Evolutionary conservation across 2,888 invertebrate species (phyloP).

Genomic region (Cyclophora albipunctata): DNA sequence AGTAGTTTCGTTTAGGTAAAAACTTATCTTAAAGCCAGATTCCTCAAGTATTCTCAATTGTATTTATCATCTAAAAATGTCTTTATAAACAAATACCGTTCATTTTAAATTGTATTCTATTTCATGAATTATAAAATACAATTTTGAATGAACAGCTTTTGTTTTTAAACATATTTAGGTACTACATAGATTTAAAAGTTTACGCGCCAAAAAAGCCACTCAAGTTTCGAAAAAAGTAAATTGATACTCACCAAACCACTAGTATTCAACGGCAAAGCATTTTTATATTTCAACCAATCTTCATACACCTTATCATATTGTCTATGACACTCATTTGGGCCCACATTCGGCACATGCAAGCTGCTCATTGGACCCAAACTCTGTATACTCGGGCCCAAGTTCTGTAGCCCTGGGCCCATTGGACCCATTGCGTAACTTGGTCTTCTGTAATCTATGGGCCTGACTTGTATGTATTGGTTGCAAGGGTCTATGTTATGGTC

Average conservation of each 20-base stretch:
- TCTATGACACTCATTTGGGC: constrained; percentile 46
- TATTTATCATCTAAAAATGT: too few species aligned
- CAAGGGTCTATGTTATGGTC: constrained; percentile 56
- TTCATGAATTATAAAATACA: too few species aligned
- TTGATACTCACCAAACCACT: constrained; percentile 55
- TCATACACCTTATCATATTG: constrained; percentile 67
- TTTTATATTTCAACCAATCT: constrained; percentile 74
- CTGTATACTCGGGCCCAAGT: constrained; percentile 28
- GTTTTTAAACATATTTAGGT: too few species aligned
- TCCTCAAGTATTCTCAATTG: too few species aligned
- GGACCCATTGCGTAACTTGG: constrained; percentile 37
- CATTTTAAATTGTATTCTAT: too few species aligned
- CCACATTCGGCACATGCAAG: constrained; percentile 38
- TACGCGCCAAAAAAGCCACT: too few species aligned
- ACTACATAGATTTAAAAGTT: too few species aligned
- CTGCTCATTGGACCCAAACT: constrained; percentile 42
- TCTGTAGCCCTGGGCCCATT: constrained; percentile 42
- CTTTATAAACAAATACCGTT: too few species aligned
- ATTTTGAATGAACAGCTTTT: too few species aligned
- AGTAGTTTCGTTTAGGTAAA: too few species aligned
- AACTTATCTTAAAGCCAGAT: too few species aligned
- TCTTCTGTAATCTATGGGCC: constrained; percentile 54
- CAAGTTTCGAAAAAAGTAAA: too few species aligned
- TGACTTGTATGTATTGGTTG: constrained; percentile 59
- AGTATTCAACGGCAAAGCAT: constrained; percentile 62